Percentiles rank a stretch among this genome's conserved stretches.
Evolutionary conservation across 2,888 invertebrate species (phyloP).

Genomic region (Cephalotes varians): DNA sequence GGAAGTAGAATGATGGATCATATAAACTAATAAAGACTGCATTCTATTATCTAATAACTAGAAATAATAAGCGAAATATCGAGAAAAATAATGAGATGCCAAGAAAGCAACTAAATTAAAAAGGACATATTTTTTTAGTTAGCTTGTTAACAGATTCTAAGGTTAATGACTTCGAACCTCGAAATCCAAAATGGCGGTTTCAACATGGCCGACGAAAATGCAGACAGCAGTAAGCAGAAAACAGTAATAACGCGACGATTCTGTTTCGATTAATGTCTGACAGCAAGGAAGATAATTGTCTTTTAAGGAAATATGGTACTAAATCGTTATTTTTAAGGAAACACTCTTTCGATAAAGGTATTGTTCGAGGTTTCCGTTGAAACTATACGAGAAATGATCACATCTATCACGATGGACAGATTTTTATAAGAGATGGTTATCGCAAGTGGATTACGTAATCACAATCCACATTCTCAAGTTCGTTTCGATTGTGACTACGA

Average conservation of each 20-base stretch:
- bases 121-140: not conserved
- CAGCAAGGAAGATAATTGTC: not conserved
- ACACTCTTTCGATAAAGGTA: not conserved
- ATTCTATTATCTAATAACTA: not conserved
- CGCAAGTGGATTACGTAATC: conserved; percentile 19
- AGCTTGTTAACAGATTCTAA: not conserved
- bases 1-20: not conserved
- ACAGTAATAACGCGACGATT: no score
- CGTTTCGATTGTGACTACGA: not conserved
- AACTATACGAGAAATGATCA: not conserved
- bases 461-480: not conserved
- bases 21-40: conserved; percentile 11
- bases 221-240: not conserved
- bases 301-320: not conserved
- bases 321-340: not conserved
- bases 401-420: not conserved
- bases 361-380: not conserved
- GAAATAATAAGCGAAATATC: not conserved
- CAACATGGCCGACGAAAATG: conserved; percentile 33
- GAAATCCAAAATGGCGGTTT: conserved; percentile 30
- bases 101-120: not conserved
- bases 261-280: not conserved
- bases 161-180: conserved; percentile 2
- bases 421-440: not conserved
- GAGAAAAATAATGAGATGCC: not conserved